Base-by-base conservation (phyloP, 2,888 invertebrate genomes). In the Melieria omissa region DNA sequence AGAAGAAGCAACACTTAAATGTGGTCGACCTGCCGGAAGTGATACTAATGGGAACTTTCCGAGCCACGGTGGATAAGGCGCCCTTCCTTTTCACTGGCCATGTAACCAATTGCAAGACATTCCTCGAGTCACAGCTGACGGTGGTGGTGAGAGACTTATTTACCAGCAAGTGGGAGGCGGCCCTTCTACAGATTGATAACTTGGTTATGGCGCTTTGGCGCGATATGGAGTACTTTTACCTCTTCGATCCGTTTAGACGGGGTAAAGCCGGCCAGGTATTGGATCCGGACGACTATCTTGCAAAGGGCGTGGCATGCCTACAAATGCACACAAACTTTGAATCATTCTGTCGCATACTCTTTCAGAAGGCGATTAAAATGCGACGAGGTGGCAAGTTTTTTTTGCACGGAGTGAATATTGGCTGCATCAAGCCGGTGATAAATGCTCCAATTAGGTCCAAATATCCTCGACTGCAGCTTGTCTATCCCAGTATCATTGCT, bases 201-300 rank as follows among this genome's bases (percentile, higher is more conserved):
- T 89, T 88, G 49, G 82, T 88, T n/a, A 73, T 92, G 45, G 91
- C 89, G 0, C 79, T 92, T 10, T 92, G 92, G 92, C 88, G 89
- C 29, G 91, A 92, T 80, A 88, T 89, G 47, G 89, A 90, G 55
- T 90, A 90, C 88, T 91, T 85, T 80, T 92, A 91, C 79, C 86
- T 90, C 42, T 92, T 92, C 74, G 92, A 92, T 85, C 91, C 92
- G 0, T 92, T 92, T 77, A 89, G 91, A 5, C 88, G 92, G 3
- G 90, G 90, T 10, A 86, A 83, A 8, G 90, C 90, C 61, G 92
- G 91, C 0, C 77, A 85, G 72, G 86, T 89, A 44, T 87, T 90
- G 0, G 82, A 89, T 72, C 88, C 89, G 68, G 85, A 84, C 42
- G 85, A 84, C 60, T 84, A 80, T 65, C 88, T 81, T 7, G 78